A percentile compares a stretch with the other conserved stretches of the same genome.
phyloP scores from a whole-genome alignment of 2,888 invertebrate genomes.

The Hipparchia sbordonii region DNA sequence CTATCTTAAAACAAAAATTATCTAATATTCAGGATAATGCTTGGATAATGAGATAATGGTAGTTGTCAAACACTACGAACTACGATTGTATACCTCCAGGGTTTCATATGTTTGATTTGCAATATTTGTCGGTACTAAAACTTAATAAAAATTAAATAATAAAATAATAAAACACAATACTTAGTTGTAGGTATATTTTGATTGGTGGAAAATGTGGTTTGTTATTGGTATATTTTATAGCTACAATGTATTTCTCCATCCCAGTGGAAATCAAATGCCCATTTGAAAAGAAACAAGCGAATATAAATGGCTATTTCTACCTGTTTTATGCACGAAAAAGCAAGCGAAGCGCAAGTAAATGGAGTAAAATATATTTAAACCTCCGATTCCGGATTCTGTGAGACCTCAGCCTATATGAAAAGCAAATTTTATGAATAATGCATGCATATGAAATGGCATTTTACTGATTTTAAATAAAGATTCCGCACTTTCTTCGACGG shows the following conservation, averaged over 20 bases:
- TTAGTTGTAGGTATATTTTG: background rate
- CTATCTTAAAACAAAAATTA: too few species aligned
- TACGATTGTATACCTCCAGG: too few species aligned
- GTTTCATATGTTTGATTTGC: too few species aligned
- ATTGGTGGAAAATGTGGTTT: background rate
- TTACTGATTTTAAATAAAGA: slow-evolving; percentile 48
- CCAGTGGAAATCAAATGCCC: background rate
- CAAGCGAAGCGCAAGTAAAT: slow-evolving; percentile 33
- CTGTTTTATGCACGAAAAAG: slow-evolving; percentile 30
- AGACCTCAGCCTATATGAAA: slow-evolving; percentile 47
- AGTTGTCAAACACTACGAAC: background rate
- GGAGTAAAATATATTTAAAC: slow-evolving; percentile 53
- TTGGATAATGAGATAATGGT: background rate
- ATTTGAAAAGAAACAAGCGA: slow-evolving; percentile 3
- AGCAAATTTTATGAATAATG: slow-evolving; percentile 64
- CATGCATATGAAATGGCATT: slow-evolving; percentile 49
- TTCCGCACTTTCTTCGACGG: slow-evolving; percentile 21
- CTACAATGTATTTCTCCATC: background rate
- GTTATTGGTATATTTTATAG: background rate
- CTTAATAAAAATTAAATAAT: too few species aligned
- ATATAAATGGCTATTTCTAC: slow-evolving; percentile 17
- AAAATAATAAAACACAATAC: too few species aligned
- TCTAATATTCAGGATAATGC: too few species aligned
- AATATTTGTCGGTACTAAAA: too few species aligned
- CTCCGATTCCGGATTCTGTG: slow-evolving; percentile 46